Percentiles rank a stretch among this genome's conserved stretches.
Conservation (phyloP, 2,888 invertebrate species). For the Lithophane leautieri region DNA sequence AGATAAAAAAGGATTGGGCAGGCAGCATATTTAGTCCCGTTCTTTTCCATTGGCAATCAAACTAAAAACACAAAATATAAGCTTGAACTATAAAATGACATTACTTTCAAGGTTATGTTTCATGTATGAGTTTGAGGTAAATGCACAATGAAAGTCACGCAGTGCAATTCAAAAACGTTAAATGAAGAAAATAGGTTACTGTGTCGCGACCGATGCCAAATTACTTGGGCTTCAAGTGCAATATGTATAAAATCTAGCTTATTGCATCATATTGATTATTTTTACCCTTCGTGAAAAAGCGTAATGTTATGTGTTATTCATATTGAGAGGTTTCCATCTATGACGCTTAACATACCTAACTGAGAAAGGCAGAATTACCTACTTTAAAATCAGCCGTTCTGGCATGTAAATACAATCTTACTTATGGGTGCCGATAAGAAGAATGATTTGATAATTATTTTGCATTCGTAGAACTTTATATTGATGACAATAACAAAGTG, state of each 20-base stretch:
- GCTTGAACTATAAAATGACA: constrained; percentile 22
- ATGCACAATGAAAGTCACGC: constrained; percentile 16
- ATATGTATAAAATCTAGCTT: constrained; percentile 14
- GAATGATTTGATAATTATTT: neutral
- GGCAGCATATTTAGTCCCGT: constrained; percentile 4
- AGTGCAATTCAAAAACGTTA: constrained; percentile 17
- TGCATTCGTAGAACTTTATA: no score
- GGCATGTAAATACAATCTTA: no score
- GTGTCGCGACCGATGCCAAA: constrained; percentile 37
- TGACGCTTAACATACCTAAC: neutral
- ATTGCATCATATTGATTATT: constrained; percentile 2
- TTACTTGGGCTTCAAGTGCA: constrained; percentile 33
- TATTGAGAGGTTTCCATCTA: constrained; percentile 1
- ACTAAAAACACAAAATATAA: constrained; percentile 8
- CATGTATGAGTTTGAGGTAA: constrained; percentile 6
- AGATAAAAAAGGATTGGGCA: neutral
- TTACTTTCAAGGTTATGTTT: constrained; percentile 24
- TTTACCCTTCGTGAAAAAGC: no score
- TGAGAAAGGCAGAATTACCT: neutral
- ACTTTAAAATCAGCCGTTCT: neutral
- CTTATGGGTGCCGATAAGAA: neutral
- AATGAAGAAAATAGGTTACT: constrained; percentile 56
- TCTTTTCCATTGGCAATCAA: constrained; percentile 2
- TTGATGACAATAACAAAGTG: neutral
- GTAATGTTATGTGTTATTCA: neutral